phyloP scores from a whole-genome alignment of 2,888 invertebrate species.

The Erebia epiphron region DNA sequence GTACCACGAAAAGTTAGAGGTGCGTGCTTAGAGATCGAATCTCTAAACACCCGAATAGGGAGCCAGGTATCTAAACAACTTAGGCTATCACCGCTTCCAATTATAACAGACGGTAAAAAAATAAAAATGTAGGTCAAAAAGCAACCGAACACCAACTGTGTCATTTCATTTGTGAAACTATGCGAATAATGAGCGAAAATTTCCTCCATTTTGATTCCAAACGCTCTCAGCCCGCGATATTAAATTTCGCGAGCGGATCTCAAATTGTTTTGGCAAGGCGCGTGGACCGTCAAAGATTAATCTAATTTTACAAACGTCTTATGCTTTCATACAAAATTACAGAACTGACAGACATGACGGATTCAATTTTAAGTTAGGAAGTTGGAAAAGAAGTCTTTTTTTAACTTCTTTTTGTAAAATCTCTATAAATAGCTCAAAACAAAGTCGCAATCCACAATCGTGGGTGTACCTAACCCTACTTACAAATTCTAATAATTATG shows the following conservation, averaged over 20 bases:
- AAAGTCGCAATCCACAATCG: too few relatives aligned
- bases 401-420: not conserved
- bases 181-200: slow-evolving; percentile 31
- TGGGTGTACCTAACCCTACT: too few relatives aligned
- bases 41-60: too few relatives aligned
- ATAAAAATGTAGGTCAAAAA: not conserved
- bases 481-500: too few relatives aligned
- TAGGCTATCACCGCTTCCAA: too few relatives aligned
- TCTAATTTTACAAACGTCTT: slow-evolving; percentile 27
- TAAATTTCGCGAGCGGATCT: slow-evolving; percentile 33
- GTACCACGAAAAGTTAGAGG: too few relatives aligned
- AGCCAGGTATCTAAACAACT: too few relatives aligned
- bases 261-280: slow-evolving; percentile 36
- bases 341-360: slow-evolving; percentile 19
- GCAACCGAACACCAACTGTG: slow-evolving; percentile 10
- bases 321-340: slow-evolving; percentile 15
- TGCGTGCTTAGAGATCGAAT: too few relatives aligned
- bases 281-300: slow-evolving; percentile 32
- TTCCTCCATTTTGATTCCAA: slow-evolving; percentile 28
- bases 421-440: not conserved
- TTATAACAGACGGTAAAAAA: too few relatives aligned
- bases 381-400: slow-evolving; percentile 10
- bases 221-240: slow-evolving; percentile 31
- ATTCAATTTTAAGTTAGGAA: slow-evolving; percentile 22
- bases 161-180: slow-evolving; percentile 24